phyloP scores from a whole-genome alignment of 2,113 vertebrate genomes.

The Apodemus sylvaticus region DNA sequence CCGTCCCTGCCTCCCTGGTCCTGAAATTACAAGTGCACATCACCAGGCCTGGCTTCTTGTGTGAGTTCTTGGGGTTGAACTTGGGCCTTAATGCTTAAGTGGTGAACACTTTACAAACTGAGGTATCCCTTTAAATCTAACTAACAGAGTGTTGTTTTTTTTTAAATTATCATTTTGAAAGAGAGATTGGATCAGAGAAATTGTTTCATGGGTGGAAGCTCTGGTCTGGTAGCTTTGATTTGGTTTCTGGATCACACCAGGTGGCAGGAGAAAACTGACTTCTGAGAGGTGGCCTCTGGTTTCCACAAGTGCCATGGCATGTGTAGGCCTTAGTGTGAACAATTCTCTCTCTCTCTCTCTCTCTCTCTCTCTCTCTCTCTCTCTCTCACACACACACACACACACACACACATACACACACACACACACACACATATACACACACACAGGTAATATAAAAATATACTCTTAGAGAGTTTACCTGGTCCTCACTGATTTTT shows the following conservation, averaged over 20 bases:
- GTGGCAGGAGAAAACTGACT: not conserved
- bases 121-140: not conserved
- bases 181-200: not conserved
- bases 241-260: not conserved
- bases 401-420: no score
- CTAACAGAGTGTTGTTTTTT: not conserved
- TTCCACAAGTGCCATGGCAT: no score
- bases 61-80: not conserved
- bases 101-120: not conserved
- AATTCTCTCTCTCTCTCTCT: no score
- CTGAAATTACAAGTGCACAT: not conserved
- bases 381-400: not conserved
- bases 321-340: no score
- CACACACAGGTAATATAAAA: not conserved
- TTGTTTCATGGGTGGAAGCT: not conserved
- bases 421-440: no score
- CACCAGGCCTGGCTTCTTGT: not conserved
- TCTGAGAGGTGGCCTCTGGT: not conserved
- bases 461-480: not conserved
- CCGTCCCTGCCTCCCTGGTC: not conserved
- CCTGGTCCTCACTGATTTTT: not conserved
- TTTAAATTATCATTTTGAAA: not conserved
- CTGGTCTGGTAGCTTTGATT: not conserved
- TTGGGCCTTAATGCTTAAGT: no score
- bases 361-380: no score